Evolutionary conservation across 2,113 vertebrate genomes (phyloP).

Genomic region (Ploceus nigricollis): DNA sequence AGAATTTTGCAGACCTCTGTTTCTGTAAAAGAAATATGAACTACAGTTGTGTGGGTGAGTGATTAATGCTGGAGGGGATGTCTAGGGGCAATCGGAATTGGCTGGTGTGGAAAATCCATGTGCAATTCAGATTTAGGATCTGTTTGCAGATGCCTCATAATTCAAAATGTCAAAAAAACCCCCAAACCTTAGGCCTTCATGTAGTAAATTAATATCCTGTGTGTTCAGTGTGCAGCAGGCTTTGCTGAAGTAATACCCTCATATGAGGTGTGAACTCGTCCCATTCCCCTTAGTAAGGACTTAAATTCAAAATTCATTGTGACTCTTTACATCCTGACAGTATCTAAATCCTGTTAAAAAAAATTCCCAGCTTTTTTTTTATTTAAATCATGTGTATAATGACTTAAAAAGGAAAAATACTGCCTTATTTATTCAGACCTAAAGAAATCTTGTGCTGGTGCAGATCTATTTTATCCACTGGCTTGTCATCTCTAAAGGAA

Average conservation of each 20-base stretch:
- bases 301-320: conserved; percentile 8
- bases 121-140: conserved; percentile 21
- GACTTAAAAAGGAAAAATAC: not conserved
- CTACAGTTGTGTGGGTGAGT: conserved; percentile 33
- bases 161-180: conserved; percentile 36
- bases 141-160: conserved; percentile 40
- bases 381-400: not conserved
- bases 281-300: not conserved
- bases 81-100: conserved; percentile 3
- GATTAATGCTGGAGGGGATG: conserved; percentile 22
- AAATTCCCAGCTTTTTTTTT: not conserved
- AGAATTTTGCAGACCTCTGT: conserved; percentile 47
- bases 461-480: not conserved
- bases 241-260: conserved; percentile 39
- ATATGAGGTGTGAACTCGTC: conserved; percentile 48
- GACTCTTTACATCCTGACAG: not conserved
- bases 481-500: not conserved
- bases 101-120: conserved; percentile 45
- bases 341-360: not conserved
- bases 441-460: not conserved
- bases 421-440: not conserved
- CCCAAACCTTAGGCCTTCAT: not conserved
- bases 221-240: not conserved
- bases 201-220: conserved; percentile 40
- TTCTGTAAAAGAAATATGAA: conserved; percentile 53